A percentile compares a stretch with the other conserved stretches of the same genome.
These are phyloP conservation scores for Trachymyrmex cornetzi DNA, from an alignment of 1,140 invertebrate genomes.

Conservation along the genomic window DNA sequence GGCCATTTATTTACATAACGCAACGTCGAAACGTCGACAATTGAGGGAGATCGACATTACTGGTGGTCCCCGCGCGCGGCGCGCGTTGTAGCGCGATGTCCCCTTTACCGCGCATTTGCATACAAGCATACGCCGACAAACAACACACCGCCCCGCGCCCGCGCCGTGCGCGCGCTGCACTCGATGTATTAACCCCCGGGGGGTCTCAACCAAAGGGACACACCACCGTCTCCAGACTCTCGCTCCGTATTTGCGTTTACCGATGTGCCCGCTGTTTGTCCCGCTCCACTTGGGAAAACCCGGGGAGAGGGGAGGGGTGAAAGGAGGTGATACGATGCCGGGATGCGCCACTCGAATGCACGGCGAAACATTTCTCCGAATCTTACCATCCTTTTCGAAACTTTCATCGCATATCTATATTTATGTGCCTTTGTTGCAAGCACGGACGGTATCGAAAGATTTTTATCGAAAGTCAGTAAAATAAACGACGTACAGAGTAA, in stretches of 20 bases:
- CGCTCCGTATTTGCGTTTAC: conserved; percentile 51
- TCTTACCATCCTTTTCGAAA: conserved; percentile 28
- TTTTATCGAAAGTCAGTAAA: conserved; percentile 41
- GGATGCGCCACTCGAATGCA: conserved; percentile 1
- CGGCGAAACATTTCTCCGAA: neutral
- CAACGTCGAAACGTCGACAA: conserved; percentile 52
- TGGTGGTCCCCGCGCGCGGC: conserved; percentile 24
- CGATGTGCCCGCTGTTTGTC: conserved; percentile 47
- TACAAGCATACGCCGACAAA: conserved; percentile 59
- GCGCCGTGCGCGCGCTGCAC: conserved; percentile 6
- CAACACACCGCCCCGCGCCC: conserved; percentile 11
- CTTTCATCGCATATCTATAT: conserved; percentile 33
- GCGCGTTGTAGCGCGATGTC: conserved; percentile 40
- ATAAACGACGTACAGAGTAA: neutral
- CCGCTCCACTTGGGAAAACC: neutral
- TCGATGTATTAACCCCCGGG: conserved; percentile 45
- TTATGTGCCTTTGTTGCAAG: conserved; percentile 26
- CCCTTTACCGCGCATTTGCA: conserved; percentile 59
- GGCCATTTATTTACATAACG: conserved; percentile 58
- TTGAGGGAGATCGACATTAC: conserved; percentile 59
- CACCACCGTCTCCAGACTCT: conserved; percentile 48
- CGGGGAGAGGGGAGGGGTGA: no score
- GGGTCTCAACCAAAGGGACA: conserved; percentile 36
- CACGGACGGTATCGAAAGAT: conserved; percentile 11
- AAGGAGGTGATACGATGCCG: neutral